Conservation (phyloP, 2,888 invertebrate species). For the Drosophila longiperda region DNA sequence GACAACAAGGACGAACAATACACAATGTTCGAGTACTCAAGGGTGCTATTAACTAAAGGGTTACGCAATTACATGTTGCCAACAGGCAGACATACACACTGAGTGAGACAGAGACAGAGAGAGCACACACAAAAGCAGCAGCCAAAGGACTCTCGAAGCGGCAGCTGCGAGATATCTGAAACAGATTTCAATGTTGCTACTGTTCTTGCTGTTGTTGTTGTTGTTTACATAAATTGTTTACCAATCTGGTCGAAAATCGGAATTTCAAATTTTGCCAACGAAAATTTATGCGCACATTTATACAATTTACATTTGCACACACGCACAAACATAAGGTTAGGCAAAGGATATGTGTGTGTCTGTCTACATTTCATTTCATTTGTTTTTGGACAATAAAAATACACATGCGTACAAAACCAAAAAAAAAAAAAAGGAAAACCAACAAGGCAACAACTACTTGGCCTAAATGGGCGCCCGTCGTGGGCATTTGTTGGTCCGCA, state of each 20-base stretch:
- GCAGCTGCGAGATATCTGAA: conserved; percentile 62
- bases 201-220: conserved; percentile 52
- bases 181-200: conserved; percentile 57
- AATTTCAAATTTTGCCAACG: conserved; percentile 80
- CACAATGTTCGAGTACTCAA: conserved; percentile 70
- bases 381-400: conserved; percentile 42
- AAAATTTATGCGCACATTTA: conserved; percentile 79
- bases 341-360: conserved; percentile 69
- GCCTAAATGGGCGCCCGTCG: conserved; percentile 6
- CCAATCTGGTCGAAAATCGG: conserved; percentile 82
- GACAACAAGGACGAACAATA: conserved; percentile 39
- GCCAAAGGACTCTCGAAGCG: conserved; percentile 59
- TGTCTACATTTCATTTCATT: conserved; percentile 76
- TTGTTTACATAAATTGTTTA: conserved; percentile 82
- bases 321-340: conserved; percentile 32
- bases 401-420: conserved; percentile 13
- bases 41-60: conserved; percentile 80
- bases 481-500: conserved; percentile 29
- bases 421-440: conserved; percentile 17
- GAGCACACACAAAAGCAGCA: conserved; percentile 44
- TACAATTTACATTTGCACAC: conserved; percentile 74
- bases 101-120: conserved; percentile 7
- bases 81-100: conserved; percentile 8
- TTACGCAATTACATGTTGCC: conserved; percentile 77
- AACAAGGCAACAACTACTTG: conserved; percentile 31